A percentile compares a stretch with the other conserved stretches of the same genome.
These are phyloP conservation scores for Osmoderma eremita DNA, from an alignment of 2,888 invertebrate species.

Conservation along the genomic window DNA sequence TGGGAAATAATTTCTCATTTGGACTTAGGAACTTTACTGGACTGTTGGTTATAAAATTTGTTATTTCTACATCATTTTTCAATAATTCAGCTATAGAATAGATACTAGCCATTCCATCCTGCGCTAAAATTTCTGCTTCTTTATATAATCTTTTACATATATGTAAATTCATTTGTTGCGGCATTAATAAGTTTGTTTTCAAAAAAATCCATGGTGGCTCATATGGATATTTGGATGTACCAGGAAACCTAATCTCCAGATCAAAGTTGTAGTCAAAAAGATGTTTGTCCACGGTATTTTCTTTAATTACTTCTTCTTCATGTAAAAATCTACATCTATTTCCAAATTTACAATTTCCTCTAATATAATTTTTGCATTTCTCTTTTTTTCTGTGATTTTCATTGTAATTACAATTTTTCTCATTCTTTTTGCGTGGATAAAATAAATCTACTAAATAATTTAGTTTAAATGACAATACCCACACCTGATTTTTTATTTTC, in stretches of 20 bases:
- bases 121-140: slow-evolving; percentile 74
- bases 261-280: slow-evolving; percentile 67
- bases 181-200: slow-evolving; percentile 72
- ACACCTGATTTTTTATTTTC: slow-evolving; percentile 75
- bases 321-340: slow-evolving; percentile 80
- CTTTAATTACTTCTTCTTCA: slow-evolving; percentile 65
- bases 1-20: slow-evolving; percentile 62
- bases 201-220: slow-evolving; percentile 79
- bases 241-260: slow-evolving; percentile 80
- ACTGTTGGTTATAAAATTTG: slow-evolving; percentile 68
- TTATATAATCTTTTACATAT: slow-evolving; percentile 73
- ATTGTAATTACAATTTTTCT: slow-evolving; percentile 63
- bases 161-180: slow-evolving; percentile 72
- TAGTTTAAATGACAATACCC: slow-evolving; percentile 75
- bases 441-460: slow-evolving; percentile 70
- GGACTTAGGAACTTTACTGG: slow-evolving; percentile 72
- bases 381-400: slow-evolving; percentile 63
- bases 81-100: slow-evolving; percentile 78
- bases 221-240: slow-evolving; percentile 76
- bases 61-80: slow-evolving; percentile 75
- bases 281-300: slow-evolving; percentile 58
- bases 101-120: slow-evolving; percentile 77
- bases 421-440: slow-evolving; percentile 59
- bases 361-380: slow-evolving; percentile 72
- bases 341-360: slow-evolving; percentile 78